Percentiles rank a stretch among this genome's conserved stretches.
These are phyloP conservation scores for Pedionomus torquatus DNA, from an alignment of 2,113 vertebrate genomes.

Conservation along the genomic window DNA sequence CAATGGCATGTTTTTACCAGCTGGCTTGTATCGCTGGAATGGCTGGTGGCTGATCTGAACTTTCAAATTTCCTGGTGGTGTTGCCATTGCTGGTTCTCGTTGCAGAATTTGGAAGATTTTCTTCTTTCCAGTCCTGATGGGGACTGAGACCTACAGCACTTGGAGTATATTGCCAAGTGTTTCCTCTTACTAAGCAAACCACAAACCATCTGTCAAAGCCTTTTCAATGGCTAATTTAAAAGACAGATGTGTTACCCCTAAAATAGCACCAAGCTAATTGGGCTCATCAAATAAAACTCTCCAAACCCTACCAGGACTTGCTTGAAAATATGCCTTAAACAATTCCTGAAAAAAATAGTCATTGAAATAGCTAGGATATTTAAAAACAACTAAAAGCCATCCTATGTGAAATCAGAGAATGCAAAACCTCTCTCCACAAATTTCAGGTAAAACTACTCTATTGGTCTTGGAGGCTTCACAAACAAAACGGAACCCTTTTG, in stretches of 20 bases:
- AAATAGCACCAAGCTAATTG: background rate
- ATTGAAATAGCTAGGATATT: background rate
- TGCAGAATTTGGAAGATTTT: background rate
- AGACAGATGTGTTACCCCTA: background rate
- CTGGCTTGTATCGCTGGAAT: background rate
- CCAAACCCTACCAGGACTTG: background rate
- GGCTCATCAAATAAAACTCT: background rate
- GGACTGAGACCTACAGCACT: background rate
- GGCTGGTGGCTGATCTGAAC: background rate
- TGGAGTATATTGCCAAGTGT: background rate
- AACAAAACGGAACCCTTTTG: background rate
- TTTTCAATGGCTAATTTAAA: background rate
- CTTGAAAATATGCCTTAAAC: background rate
- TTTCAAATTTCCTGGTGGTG: background rate
- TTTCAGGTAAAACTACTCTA: background rate
- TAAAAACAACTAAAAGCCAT: background rate
- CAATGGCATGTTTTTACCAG: background rate
- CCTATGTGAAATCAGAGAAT: background rate
- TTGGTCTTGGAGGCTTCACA: background rate
- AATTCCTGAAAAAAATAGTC: background rate
- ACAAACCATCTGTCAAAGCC: background rate
- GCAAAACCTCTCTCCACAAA: background rate
- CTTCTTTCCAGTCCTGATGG: background rate
- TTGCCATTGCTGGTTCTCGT: background rate
- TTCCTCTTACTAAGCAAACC: background rate